Evolutionary conservation across 2,113 vertebrate genomes (phyloP).

Genomic region (Meriones unguiculatus): DNA sequence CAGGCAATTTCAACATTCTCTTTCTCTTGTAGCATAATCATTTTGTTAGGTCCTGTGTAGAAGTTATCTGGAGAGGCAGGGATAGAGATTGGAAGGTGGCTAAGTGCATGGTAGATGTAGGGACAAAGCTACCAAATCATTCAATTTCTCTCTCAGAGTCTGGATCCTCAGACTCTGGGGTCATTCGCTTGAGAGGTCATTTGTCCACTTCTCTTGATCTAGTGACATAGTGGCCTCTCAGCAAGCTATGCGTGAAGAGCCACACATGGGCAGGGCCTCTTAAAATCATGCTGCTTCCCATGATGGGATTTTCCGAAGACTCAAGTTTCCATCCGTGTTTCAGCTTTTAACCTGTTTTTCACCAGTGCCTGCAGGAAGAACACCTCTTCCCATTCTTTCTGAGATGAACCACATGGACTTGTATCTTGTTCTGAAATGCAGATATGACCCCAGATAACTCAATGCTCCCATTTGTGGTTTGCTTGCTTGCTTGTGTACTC

Average conservation of each 20-base stretch:
- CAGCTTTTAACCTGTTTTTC: background rate
- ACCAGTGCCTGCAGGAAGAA: background rate
- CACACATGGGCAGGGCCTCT: background rate
- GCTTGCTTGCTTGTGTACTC: background rate
- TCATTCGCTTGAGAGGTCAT: rapidly evolving
- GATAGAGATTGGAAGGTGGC: background rate
- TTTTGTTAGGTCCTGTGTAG: background rate
- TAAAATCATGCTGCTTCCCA: background rate
- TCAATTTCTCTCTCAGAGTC: background rate
- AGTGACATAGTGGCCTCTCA: background rate
- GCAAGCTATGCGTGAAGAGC: too few species aligned
- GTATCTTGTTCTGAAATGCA: background rate
- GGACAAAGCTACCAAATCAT: background rate
- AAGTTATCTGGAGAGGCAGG: too few species aligned
- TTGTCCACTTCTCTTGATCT: background rate
- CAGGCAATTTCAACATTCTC: background rate
- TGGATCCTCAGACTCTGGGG: rapidly evolving
- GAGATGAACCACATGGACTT: background rate
- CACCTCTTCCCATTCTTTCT: rapidly evolving
- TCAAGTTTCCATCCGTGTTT: background rate
- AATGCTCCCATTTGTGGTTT: background rate
- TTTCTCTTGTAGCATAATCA: background rate
- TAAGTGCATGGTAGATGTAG: too few species aligned
- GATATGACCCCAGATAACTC: background rate
- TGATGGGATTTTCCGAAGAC: background rate